Base-by-base conservation (phyloP, 2,797 vertebrate genomes). In the Acanthis flammea region DNA sequence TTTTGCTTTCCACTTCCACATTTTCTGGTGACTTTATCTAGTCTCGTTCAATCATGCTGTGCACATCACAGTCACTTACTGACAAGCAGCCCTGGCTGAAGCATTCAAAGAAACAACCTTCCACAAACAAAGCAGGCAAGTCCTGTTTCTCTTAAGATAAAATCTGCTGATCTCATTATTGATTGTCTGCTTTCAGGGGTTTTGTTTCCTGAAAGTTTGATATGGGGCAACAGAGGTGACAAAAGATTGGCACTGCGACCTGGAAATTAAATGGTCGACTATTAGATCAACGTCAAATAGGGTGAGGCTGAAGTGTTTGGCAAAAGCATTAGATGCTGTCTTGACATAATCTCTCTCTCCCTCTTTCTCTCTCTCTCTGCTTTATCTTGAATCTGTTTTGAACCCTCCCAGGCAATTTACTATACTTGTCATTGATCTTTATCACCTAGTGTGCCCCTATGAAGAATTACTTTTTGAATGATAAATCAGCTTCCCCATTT, bases 141-240 rank as follows among this genome's bases (percentile, higher is more conserved):
- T 96, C 95, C 97, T 96, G 94, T 93, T 97, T 96, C 97, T 97
- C 97, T 95, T 95, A 95, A 75, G 98, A 98, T 98, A 98, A 94
- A 97, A 98, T 98, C 98, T 98, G 94, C 97, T 97, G 98, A 98
- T 97, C 98, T 97, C 97, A 96, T 97, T 98, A 98, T 96, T 97
- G 97, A 98, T 98, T 97, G 97, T 96, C 98, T 98, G 97, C 97
- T 98, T 98, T 97, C 95, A 96, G 96, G 92, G 97, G 97, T 96
- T 97, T 98, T 98, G 98, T 98, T 98, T 99, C 98, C 98, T 98
- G 98, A 98, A 98, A 97, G 97, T 98, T 97, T 98, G 98, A 98
- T 97, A 97, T 71, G 95, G 97, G 97, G 96, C 97, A 93, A 76
- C 96, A 88, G 97, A 98, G 97, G 97, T 97, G 98, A 98, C 97